Base-by-base conservation (phyloP, 2,113 vertebrate species). In the Calyptomena viridis region DNA sequence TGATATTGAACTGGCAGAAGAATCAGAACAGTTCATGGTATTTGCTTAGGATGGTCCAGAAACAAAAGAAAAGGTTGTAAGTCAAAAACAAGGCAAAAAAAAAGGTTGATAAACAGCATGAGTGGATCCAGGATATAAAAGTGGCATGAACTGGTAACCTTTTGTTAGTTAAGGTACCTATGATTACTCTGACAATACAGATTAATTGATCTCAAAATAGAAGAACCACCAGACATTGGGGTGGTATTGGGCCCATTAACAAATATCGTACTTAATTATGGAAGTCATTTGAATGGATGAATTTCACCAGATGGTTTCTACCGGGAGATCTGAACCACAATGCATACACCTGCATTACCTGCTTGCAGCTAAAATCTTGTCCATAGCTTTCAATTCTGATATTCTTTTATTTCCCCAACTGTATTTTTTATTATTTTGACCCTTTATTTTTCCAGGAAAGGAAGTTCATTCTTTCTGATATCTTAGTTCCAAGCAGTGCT, bases 251-350 rank as follows among this genome's bases (percentile, higher is more conserved):
- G 56, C 20, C 35, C 42, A 67, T 81, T 74, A 86, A 77, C 37
- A 88, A 82, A 20, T 28, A 67, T 69, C 72, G 55, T 46, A 58
- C 60, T 63, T 46, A 90, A 89, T 93, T 90, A 67, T 49, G 49
- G 89, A 93, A 95, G 92, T 83, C 24, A 75, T 67, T 86, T 91
- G 88, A 95, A 95, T 50, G 52, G 53, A 91, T 90, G 63, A 93
- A 69, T 59, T 77, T 66, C 42, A 84, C 33, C 78, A 94, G 64
- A 86, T 84, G 76, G 83, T 46, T 95, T 85, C 44, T 71, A 90
- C 7, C 66, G 62, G 56, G 33, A 92, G 50, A 88, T 66, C 63
- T 66, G 56, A 93, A 94, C 47, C n/a, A 71, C 56, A 63, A 27
- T 52, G 66, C 2, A 3, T 79, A 89, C 35, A 74, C 64, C 88